phyloP scores from a whole-genome alignment of 2,797 vertebrate genomes.

The Chromis chromis region DNA sequence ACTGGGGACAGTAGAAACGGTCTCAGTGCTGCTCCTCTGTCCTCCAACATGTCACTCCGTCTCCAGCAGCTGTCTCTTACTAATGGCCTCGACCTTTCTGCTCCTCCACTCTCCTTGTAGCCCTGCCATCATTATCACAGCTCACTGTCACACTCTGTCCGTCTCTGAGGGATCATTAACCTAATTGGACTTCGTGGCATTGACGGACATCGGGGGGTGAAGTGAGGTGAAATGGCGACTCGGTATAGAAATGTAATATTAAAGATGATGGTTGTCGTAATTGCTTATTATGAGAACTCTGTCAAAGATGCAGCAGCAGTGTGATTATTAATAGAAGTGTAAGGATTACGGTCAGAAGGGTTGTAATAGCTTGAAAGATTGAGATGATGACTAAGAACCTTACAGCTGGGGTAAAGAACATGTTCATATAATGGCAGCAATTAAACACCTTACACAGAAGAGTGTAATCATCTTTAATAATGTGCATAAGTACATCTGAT shows the following conservation, averaged over 20 bases:
- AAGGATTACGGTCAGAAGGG: slow-evolving; percentile 1
- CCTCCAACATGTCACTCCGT: slow-evolving; percentile 57
- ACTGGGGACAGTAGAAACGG: background rate
- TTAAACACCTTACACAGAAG: background rate
- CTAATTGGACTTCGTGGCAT: slow-evolving; percentile 52
- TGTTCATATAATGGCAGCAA: background rate
- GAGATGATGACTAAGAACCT: background rate
- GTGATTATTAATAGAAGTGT: slow-evolving; percentile 4
- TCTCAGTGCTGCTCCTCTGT: slow-evolving; percentile 19
- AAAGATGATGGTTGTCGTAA: slow-evolving; percentile 15
- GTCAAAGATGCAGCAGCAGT: background rate
- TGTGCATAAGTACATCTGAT: too few species aligned
- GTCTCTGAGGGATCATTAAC: slow-evolving; percentile 47
- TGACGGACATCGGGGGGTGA: slow-evolving; percentile 36
- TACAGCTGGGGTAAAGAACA: background rate
- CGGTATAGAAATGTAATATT: background rate
- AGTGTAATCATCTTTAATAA: background rate
- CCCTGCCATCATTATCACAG: slow-evolving; percentile 52
- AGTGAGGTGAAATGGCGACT: slow-evolving; percentile 35
- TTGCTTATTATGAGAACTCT: slow-evolving; percentile 5
- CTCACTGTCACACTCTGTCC: slow-evolving; percentile 51
- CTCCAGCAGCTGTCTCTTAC: slow-evolving; percentile 69
- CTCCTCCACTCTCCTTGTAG: slow-evolving; percentile 54
- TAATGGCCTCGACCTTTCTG: slow-evolving; percentile 69
- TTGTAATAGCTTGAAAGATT: background rate